Conservation (phyloP, 1,140 invertebrate species). For the Gonatopus flavifemur region DNA sequence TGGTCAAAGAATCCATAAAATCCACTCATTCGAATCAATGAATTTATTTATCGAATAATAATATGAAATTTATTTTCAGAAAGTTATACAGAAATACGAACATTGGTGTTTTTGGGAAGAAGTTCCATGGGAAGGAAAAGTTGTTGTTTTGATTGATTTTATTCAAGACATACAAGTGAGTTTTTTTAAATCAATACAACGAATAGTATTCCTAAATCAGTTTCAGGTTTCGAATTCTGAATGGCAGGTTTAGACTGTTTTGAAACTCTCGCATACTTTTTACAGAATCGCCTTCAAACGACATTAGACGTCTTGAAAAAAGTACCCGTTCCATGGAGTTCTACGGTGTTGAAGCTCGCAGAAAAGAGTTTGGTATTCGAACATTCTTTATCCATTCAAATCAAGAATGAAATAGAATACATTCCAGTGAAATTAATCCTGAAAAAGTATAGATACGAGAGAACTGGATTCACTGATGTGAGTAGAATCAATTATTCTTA, state of each 20-base stretch:
- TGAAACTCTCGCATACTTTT: too few relatives aligned
- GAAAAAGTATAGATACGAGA: conserved; percentile 47
- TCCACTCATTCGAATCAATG: background rate
- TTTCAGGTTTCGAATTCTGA: too few relatives aligned
- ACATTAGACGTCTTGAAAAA: conserved; percentile 40
- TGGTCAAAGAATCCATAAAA: background rate
- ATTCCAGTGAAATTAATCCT: conserved; percentile 41
- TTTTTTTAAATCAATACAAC: background rate
- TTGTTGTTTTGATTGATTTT: conserved; percentile 33
- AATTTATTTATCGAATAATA: background rate
- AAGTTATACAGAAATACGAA: conserved; percentile 35
- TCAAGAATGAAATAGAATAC: conserved; percentile 35
- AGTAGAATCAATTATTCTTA: conserved; percentile 10
- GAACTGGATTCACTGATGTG: conserved; percentile 38
- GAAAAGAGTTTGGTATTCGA: conserved; percentile 33
- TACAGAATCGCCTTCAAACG: conserved; percentile 39
- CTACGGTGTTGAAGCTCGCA: conserved; percentile 32
- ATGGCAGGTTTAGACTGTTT: too few relatives aligned
- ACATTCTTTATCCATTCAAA: conserved; percentile 36
- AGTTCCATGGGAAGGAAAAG: conserved; percentile 43
- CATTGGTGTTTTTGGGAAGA: conserved; percentile 46
- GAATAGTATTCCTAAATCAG: too few relatives aligned
- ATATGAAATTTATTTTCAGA: conserved; percentile 22
- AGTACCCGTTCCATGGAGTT: conserved; percentile 47
- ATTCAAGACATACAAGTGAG: conserved; percentile 42